Conservation (phyloP, 2,113 vertebrate species). For the Psittacara wagleri region DNA sequence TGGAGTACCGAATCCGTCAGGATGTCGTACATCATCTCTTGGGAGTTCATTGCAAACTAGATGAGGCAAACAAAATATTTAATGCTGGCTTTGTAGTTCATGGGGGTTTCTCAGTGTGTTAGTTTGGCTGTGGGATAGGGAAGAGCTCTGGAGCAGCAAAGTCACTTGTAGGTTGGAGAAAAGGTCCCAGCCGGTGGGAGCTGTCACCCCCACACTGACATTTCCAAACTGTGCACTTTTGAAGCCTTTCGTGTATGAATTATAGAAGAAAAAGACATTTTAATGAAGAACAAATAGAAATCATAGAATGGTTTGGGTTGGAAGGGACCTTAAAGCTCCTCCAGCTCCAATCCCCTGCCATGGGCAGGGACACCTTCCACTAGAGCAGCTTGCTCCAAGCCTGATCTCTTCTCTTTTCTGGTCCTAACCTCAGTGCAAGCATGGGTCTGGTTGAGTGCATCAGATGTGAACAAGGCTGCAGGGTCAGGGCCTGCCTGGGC, state of each 20-base stretch:
- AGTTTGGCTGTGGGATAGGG: not conserved
- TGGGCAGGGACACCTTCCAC: not conserved
- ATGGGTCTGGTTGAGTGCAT: rapidly evolving
- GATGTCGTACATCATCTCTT: not conserved
- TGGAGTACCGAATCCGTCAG: not conserved
- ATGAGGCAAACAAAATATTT: no score
- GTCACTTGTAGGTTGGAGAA: not conserved
- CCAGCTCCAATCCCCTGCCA: not conserved
- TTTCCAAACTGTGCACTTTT: not conserved
- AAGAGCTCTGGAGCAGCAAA: not conserved
- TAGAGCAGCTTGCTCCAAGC: not conserved
- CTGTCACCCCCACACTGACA: not conserved
- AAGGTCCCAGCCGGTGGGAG: not conserved
- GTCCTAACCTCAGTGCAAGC: no score
- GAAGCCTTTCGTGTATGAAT: not conserved
- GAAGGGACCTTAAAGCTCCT: not conserved
- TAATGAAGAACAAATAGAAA: not conserved
- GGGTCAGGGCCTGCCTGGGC: not conserved
- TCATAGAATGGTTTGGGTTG: not conserved
- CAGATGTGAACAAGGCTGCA: not conserved
- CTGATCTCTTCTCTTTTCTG: not conserved
- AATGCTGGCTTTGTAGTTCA: rapidly evolving
- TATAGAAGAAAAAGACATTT: not conserved
- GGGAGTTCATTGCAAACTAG: not conserved
- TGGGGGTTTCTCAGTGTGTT: not conserved